Base-by-base conservation (phyloP, 2,797 vertebrate species). In the Lutjanus argentimaculatus region DNA sequence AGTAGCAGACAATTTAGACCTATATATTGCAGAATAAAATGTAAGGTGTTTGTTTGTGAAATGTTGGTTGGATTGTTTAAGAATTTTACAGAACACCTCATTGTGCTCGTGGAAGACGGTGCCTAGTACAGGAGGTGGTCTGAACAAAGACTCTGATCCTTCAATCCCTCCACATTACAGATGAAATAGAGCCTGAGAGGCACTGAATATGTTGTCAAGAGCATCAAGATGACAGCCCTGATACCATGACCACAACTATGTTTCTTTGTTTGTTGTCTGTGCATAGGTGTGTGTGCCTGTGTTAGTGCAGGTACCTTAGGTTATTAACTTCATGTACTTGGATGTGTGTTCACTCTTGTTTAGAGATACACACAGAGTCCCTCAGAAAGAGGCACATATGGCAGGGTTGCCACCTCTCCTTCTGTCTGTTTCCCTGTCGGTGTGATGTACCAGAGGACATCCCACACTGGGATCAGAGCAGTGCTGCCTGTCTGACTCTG, bases 381-480 rank as follows among this genome's bases (percentile, higher is more conserved):
- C n/a, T 73, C 45, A 55, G 58, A 57, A 21, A 59, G 59, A 61
- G 49, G 48, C 62, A 10, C 79, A 57, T 64, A 52, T 57, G 30
- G 56, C 61, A 22, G 48, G 7, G 30, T 46, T 81, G 45, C 49
- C 72, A 52, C 58, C 71, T 70, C n/a, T 49, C 6, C 48, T 11
- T 55, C 69, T 75, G 72, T 67, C 46, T 43, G n/a, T 30, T 4
- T 17, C 22, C 17, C 21, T 73, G 64, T 66, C 16, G 15, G 42
- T 57, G 45, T 42, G 61, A 55, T 74, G 59, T 22, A 51, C 21
- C 49, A 15, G 21, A 72, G 56, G 63, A 58, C 19, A 10, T 46
- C 45, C 43, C 67, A 46, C 49, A 5, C 46, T 40, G 64, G 52
- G 57, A 71, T 57, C 77, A 57, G 71, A 80, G 79, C 67, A 15